Evolutionary conservation across 2,113 vertebrate species (phyloP), one percentile per base, ranked within the genome.

Genomic region (Sturnus vulgaris): DNA sequence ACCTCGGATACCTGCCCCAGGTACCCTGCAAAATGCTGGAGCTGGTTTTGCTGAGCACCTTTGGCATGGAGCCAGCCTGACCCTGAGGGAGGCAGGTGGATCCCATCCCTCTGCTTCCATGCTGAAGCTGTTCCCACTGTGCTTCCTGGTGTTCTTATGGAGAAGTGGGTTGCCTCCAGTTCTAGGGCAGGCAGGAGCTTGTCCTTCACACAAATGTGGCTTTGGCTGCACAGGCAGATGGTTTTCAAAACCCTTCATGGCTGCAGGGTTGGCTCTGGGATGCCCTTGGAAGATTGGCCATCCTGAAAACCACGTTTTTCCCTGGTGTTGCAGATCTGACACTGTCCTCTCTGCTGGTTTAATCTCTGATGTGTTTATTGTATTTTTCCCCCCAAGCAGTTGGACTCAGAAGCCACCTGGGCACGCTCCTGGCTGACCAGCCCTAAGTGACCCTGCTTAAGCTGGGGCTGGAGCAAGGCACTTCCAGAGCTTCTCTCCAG

Each of bases 301-400:
- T 60, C 52, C 79, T 52, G 21, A 39, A 64, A 52, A 15, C 11
- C 33, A 14, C 0, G 0, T 71, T 87, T 35, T 8, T 57, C 22
- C 2, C 13, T n/a, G 25, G 10, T 81, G 40, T 44, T 4, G 2
- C 68, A n/a, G 21, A 3, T 3, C 12, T 52, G 30, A 16, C 31
- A 14, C 24, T 5, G 1, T 30, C 66, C 37, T 7, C 25, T 17
- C 39, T 31, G 57, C 15, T 39, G 76, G 4, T 68, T 79, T 68
- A 3, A 12, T 47, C 16, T 35, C 30, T 57, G 52, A 6, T 0
- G 2, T 2, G 4, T 37, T 70, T 52, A 0, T 55, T 68, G 17
- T 15, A 3, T 11, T 73, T 47, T 42, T 28, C 0, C 15, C 11
- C n/a, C 17, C 9, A 16, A 14, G 25, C 1, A 15, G 18, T 0